These are phyloP conservation scores for Bos indicus DNA, from an alignment of 2,113 vertebrate species.

Conservation along the genomic window DNA sequence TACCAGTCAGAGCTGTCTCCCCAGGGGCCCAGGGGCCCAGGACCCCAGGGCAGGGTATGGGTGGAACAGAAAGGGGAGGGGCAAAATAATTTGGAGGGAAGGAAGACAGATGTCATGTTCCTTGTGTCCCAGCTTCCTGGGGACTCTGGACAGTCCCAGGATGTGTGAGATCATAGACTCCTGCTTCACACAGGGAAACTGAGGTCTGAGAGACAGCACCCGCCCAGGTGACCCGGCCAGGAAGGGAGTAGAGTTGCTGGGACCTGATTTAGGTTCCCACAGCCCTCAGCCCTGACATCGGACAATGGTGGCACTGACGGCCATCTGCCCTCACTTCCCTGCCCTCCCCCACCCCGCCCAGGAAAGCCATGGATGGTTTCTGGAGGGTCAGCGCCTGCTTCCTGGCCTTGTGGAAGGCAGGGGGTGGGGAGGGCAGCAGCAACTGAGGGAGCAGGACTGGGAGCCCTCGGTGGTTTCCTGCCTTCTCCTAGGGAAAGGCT, in stretches of 20 bases:
- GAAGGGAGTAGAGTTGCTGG: background rate
- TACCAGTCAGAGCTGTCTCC: background rate
- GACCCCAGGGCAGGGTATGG: background rate
- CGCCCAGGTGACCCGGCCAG: background rate
- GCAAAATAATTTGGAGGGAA: background rate
- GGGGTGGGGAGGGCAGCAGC: background rate
- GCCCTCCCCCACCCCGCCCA: fast-evolving
- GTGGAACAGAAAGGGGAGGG: background rate
- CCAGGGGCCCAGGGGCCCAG: background rate
- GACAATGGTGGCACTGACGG: no score
- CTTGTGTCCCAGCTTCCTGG: background rate
- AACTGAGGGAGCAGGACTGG: background rate
- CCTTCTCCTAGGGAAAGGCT: background rate
- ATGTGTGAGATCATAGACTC: background rate
- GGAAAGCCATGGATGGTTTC: background rate
- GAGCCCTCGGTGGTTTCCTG: background rate
- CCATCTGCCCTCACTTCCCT: background rate
- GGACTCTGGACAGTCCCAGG: background rate
- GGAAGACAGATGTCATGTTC: background rate
- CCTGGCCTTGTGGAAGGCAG: background rate
- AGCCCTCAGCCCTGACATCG: background rate
- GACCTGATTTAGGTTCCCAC: background rate
- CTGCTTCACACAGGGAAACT: background rate
- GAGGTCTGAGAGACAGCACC: background rate
- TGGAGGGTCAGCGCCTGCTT: background rate